These are phyloP conservation scores for Epinephelus cyanopodus DNA, from an alignment of 2,113 vertebrate genomes.

Conservation along the genomic window DNA sequence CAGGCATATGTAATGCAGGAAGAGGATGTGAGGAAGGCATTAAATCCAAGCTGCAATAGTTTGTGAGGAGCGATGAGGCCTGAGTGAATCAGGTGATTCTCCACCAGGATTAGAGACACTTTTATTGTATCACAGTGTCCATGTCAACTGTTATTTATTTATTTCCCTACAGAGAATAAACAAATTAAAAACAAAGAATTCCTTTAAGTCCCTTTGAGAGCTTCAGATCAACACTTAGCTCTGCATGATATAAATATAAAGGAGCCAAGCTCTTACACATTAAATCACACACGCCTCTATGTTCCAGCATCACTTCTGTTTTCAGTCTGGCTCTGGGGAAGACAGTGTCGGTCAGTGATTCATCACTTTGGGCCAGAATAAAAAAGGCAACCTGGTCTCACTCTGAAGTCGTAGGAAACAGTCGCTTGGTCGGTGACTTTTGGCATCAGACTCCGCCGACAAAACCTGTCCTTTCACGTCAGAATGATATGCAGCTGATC, in stretches of 20 bases:
- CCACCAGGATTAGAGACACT: background rate
- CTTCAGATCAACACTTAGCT: background rate
- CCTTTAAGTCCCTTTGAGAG: background rate
- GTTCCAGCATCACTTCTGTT: background rate
- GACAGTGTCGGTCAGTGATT: background rate
- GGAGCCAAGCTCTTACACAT: background rate
- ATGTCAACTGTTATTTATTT: background rate
- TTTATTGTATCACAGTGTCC: background rate
- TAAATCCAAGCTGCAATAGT: constrained; percentile 2
- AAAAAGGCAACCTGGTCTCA: background rate
- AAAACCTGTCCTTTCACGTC: no score
- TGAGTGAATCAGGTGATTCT: background rate
- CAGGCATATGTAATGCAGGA: constrained; percentile 2
- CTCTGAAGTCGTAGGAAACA: no score
- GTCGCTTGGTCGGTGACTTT: no score
- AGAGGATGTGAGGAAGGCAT: constrained; percentile 9
- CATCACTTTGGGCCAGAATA: background rate
- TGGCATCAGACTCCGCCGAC: no score
- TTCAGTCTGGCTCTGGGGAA: background rate
- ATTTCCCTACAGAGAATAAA: background rate
- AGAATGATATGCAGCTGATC: no score
- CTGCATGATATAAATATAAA: background rate
- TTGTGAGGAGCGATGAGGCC: background rate
- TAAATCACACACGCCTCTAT: background rate
- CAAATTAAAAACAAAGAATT: background rate